Evolutionary conservation across 1,140 invertebrate species (phyloP).

Genomic region (Leptinotarsa texana): DNA sequence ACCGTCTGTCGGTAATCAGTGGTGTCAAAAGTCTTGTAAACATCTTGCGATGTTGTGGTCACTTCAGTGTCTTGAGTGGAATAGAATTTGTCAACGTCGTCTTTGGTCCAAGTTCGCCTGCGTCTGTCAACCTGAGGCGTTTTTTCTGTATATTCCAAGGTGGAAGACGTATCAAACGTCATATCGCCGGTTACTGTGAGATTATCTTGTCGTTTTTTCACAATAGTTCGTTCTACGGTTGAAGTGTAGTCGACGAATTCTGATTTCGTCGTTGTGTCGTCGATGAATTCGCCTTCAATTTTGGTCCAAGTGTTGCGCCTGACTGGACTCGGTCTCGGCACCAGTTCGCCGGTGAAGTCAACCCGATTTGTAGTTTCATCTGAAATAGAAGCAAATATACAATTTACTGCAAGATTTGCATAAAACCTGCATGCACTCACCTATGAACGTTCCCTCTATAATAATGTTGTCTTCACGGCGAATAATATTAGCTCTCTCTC

Average conservation of each 20-base stretch:
- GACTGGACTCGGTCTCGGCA: constrained; percentile 68
- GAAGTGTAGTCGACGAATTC: constrained; percentile 68
- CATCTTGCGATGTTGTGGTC: constrained; percentile 63
- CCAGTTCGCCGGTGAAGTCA: constrained; percentile 68
- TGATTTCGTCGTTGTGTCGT: constrained; percentile 67
- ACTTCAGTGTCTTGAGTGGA: constrained; percentile 61
- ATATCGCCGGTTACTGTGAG: constrained; percentile 68
- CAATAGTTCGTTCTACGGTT: constrained; percentile 62
- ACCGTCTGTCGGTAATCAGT: constrained; percentile 56
- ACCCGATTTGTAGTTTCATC: constrained; percentile 67
- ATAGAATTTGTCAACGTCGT: constrained; percentile 69
- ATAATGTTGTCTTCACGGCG: constrained; percentile 66
- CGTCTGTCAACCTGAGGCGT: constrained; percentile 59
- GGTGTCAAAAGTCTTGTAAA: constrained; percentile 59
- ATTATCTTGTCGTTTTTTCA: constrained; percentile 67
- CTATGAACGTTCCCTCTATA: constrained; percentile 62
- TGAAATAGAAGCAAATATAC: constrained; percentile 54
- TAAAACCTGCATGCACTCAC: constrained; percentile 39
- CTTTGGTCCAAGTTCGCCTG: constrained; percentile 70
- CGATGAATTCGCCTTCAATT: constrained; percentile 71
- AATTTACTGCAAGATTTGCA: background rate
- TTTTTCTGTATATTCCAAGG: constrained; percentile 65
- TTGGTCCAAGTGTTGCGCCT: constrained; percentile 83
- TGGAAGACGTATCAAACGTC: constrained; percentile 65
- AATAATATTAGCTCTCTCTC: constrained; percentile 65